Base-by-base conservation (phyloP, 35 echinoderm and acorn worm species). In the Lytechinus variegatus region DNA sequence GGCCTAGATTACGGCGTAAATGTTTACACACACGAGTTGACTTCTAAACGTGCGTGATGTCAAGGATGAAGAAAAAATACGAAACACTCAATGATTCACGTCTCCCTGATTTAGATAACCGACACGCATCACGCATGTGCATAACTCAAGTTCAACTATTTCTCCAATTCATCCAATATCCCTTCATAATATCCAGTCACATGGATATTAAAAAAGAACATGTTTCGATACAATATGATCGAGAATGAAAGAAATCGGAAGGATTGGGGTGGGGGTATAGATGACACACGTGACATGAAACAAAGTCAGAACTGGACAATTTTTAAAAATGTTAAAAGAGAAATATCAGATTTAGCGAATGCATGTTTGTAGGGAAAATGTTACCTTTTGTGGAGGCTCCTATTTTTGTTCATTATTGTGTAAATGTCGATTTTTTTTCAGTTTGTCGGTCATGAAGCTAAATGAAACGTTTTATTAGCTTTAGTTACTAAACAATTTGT, bases 1-100 rank as follows among this genome's bases (percentile, higher is more conserved):
- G 66, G 66, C 66, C 66, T 24, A 79, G 66, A 79, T 79, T 79
- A 79, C 66, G 66, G 66, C 66, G 24, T 79, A 79, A 79, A 79
- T 79, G 24, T 79, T 79, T 79, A 79, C 66, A 79, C 66, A 24
- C 66, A 79, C 56, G 66, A 79, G 19, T 79, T 79, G 16, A 19
- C 19, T 79, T 44, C 66, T 16, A 79, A 79, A 79, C 66, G 66
- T 79, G 66, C 66, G 19, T 16, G 66, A 19, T 79, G 66, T n/a
- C 66, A 79, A 19, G 33, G 33, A 44, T 44, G 33, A 2, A 44
- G 33, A 71, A n/a, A 24, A 1, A 79, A 79, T 2, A 1, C n/a
- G 66, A 79, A 79, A n/a, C 66, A 79, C 24, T 19, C 14, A 79
- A 79, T 79, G 66, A 79, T 79, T 79, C 66, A 79, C 8, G 19